A percentile compares a stretch with the other conserved stretches of the same genome.
Evolutionary conservation across 64 coral and sea anemone species (phyloP).

Genomic region (Dendronephthya gigantea): DNA sequence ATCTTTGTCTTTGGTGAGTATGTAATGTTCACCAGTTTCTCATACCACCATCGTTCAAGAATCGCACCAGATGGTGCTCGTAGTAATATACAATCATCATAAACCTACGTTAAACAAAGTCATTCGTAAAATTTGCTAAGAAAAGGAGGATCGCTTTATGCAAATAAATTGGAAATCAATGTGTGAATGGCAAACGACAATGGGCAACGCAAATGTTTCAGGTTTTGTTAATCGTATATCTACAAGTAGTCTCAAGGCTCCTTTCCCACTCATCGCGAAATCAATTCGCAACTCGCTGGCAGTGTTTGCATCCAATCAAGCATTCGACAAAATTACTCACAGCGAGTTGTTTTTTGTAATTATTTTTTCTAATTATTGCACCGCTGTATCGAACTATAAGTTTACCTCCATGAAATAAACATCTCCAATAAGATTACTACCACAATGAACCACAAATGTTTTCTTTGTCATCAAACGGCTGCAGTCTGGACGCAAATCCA

Average conservation of each 20-base stretch:
- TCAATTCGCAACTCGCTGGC: no score
- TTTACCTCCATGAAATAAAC: slow-evolving; percentile 96
- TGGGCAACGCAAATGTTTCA: no score
- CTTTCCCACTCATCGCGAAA: no score
- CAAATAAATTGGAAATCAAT: neutral
- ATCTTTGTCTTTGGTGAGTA: slow-evolving; percentile 91
- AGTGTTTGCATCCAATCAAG: no score
- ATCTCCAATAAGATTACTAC: slow-evolving; percentile 70
- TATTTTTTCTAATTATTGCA: neutral
- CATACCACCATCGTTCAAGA: slow-evolving; percentile 96
- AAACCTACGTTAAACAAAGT: slow-evolving; percentile 29
- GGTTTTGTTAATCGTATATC: no score
- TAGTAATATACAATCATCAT: slow-evolving; percentile 89
- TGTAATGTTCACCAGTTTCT: slow-evolving; percentile 98
- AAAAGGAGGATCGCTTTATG: neutral
- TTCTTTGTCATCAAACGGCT: slow-evolving; percentile 74
- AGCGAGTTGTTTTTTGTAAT: no score
- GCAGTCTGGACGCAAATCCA: slow-evolving; percentile 69
- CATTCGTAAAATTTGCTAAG: neutral
- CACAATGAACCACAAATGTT: slow-evolving; percentile 88
- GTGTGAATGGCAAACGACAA: neutral
- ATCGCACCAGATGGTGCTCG: slow-evolving; percentile 67
- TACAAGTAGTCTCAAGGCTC: no score
- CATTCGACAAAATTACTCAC: no score
- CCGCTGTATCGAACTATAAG: neutral